A percentile compares a stretch with the other conserved stretches of the same genome.
These are phyloP conservation scores for Belgica antarctica DNA, from an alignment of 2,888 invertebrate genomes.

Conservation along the genomic window DNA sequence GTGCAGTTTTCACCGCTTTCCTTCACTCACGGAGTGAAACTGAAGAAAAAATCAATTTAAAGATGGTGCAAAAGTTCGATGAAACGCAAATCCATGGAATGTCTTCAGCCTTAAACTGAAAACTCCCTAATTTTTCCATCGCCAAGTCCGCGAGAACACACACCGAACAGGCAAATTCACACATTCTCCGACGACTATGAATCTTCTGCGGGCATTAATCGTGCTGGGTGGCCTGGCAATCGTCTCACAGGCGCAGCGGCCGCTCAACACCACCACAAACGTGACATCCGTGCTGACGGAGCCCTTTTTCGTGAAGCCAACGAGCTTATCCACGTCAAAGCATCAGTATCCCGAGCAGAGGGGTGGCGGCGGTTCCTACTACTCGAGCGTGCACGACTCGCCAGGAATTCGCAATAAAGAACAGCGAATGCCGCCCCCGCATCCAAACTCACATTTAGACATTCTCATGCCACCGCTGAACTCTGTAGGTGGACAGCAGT, in stretches of 20 bases:
- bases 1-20: neutral
- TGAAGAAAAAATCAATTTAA: neutral
- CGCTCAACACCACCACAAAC: conserved; percentile 38
- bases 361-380: neutral
- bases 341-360: conserved; percentile 26
- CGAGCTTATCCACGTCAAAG: neutral
- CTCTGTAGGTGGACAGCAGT: conserved; percentile 17
- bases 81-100: neutral
- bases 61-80: neutral
- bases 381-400: conserved; percentile 16
- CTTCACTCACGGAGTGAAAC: neutral
- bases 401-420: conserved; percentile 1
- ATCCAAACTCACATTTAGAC: conserved; percentile 18
- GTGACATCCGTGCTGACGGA: conserved; percentile 20
- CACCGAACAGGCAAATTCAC: no score
- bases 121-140: no score
- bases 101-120: neutral
- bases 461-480: conserved; percentile 1
- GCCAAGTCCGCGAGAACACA: no score
- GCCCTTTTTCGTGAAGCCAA: conserved; percentile 38
- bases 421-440: neutral
- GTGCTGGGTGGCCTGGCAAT: conserved; percentile 1
- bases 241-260: conserved; percentile 17
- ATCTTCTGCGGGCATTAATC: neutral
- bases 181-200: no score